Evolutionary conservation across 2,797 vertebrate genomes (phyloP).

Genomic region (Rhinoraja longicauda): DNA sequence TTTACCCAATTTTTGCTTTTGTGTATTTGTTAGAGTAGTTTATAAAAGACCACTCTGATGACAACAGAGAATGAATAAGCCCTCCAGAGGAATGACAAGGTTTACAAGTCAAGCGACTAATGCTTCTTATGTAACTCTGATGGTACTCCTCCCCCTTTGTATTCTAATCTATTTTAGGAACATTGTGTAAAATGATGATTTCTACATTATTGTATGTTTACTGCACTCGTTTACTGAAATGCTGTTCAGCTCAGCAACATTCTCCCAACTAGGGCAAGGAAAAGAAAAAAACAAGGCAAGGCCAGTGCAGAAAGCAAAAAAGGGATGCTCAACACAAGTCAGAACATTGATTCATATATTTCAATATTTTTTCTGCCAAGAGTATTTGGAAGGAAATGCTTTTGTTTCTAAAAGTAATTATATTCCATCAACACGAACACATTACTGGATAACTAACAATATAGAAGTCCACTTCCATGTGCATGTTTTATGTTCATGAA

Average conservation of each 20-base stretch:
- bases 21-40: neutral
- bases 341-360: neutral
- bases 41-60: neutral
- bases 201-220: neutral
- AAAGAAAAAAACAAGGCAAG: neutral
- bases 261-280: neutral
- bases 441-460: neutral
- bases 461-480: neutral
- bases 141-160: neutral
- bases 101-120: slow-evolving; percentile 16
- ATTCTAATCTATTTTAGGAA: neutral
- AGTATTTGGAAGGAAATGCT: neutral
- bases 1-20: neutral
- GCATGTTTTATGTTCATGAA: neutral
- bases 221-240: neutral
- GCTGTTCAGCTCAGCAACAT: neutral
- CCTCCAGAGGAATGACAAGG: neutral
- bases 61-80: neutral
- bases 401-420: neutral
- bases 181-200: neutral
- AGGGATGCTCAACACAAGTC: neutral
- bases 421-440: neutral
- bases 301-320: neutral
- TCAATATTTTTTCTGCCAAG: neutral
- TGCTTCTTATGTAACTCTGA: slow-evolving; percentile 15